These are phyloP conservation scores for Tragelaphus buxtoni DNA, from an alignment of 2,113 vertebrate species.

Conservation along the genomic window DNA sequence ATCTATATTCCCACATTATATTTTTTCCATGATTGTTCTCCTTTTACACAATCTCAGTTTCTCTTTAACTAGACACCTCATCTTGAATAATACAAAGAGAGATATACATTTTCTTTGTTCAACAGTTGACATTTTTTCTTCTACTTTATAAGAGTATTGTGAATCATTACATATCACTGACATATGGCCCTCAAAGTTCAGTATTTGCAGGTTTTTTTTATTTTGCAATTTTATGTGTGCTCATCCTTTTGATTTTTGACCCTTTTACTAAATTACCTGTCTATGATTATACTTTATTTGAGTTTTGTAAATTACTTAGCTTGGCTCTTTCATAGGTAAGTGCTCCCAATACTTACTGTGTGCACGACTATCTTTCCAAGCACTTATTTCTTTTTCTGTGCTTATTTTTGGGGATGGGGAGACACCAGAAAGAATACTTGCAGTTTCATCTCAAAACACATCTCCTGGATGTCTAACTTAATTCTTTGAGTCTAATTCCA, in stretches of 20 bases:
- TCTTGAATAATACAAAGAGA: not conserved
- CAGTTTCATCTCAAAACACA: conserved; percentile 43
- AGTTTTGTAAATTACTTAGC: not conserved
- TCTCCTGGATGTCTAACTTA: conserved; percentile 20
- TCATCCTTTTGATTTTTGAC: not conserved
- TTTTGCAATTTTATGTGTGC: not conserved
- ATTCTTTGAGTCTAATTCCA: conserved; percentile 49
- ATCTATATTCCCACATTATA: not conserved
- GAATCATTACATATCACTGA: not conserved
- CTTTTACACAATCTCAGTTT: not conserved
- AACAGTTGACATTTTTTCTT: not conserved
- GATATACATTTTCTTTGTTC: not conserved
- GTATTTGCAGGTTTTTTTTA: not conserved
- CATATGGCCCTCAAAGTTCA: not conserved
- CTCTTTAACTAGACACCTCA: not conserved
- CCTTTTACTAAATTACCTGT: not conserved
- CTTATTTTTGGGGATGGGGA: not conserved
- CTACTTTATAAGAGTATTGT: not conserved
- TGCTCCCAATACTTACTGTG: fast-evolving
- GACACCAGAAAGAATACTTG: conserved; percentile 3
- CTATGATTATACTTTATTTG: not conserved
- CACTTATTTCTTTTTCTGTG: not conserved
- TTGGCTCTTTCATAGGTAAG: not conserved
- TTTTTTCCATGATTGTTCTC: not conserved
- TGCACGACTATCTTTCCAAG: not conserved